These are phyloP conservation scores for Ochropacha duplaris DNA, from an alignment of 2,888 invertebrate genomes.

Conservation along the genomic window DNA sequence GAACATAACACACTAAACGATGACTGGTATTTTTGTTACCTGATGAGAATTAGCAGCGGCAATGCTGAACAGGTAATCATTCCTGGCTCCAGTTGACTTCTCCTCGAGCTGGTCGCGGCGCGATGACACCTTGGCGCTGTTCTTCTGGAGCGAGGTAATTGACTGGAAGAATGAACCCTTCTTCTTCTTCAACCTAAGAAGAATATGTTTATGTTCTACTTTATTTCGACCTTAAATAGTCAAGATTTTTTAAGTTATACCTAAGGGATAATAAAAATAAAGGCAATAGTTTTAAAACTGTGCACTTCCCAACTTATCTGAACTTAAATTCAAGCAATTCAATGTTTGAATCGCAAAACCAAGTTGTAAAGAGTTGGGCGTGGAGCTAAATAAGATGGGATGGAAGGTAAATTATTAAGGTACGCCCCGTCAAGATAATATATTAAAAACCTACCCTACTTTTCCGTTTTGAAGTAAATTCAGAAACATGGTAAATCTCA, in stretches of 20 bases:
- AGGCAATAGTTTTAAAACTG: background rate
- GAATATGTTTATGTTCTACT: conserved; percentile 6
- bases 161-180: conserved; percentile 98
- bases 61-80: conserved; percentile 95
- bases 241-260: background rate
- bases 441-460: background rate
- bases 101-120: conserved; percentile 96
- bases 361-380: background rate
- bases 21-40: conserved; percentile 46
- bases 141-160: conserved; percentile 97
- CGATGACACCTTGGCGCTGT: conserved; percentile 97
- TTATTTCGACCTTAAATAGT: background rate
- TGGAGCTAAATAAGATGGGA: background rate
- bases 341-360: background rate
- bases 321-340: background rate
- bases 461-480: too few relatives aligned
- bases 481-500: too few relatives aligned
- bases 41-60: conserved; percentile 97
- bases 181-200: conserved; percentile 92
- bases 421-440: background rate
- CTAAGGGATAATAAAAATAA: background rate
- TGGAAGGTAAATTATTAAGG: background rate
- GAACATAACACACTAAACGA: too few relatives aligned
- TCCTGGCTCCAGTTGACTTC: conserved; percentile 96
- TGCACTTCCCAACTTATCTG: background rate